A percentile compares a stretch with the other conserved stretches of the same genome.
Conservation (phyloP, 2,888 invertebrate species). For the Caenorhabditis sp. region DNA sequence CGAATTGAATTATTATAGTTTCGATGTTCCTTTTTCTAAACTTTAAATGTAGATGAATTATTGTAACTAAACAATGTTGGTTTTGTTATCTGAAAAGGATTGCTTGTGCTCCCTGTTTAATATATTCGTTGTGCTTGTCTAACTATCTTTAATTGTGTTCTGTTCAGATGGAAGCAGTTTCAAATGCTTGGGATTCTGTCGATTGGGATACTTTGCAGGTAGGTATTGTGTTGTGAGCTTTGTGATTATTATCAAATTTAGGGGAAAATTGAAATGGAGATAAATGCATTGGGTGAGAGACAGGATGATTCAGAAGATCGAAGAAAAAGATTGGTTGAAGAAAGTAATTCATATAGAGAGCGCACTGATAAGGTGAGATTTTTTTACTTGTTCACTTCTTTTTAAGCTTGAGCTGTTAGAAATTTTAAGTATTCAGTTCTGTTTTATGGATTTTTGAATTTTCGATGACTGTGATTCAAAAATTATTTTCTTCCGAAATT, state of each 20-base stretch:
- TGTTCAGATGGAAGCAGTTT: constrained; percentile 39
- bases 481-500: too few species aligned
- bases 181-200: constrained; percentile 45
- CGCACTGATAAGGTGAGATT: constrained; percentile 48
- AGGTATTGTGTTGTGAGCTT: neutral
- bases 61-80: neutral
- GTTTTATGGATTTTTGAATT: too few species aligned
- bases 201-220: constrained; percentile 58
- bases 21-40: neutral
- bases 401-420: too few species aligned
- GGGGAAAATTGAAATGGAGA: constrained; percentile 50
- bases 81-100: neutral
- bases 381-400: too few species aligned
- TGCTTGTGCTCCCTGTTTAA: neutral
- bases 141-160: neutral
- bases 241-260: constrained; percentile 5
- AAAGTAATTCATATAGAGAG: constrained; percentile 52
- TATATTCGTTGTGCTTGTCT: constrained; percentile 3
- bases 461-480: too few species aligned
- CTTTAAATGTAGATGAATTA: neutral
- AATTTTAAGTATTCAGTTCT: too few species aligned
- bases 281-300: constrained; percentile 40
- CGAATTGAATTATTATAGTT: neutral
- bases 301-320: constrained; percentile 45
- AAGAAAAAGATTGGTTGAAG: constrained; percentile 39